Evolutionary conservation across 2,888 invertebrate genomes (phyloP), one percentile per base, ranked within the genome.

Genomic region (Eilema depressum): DNA sequence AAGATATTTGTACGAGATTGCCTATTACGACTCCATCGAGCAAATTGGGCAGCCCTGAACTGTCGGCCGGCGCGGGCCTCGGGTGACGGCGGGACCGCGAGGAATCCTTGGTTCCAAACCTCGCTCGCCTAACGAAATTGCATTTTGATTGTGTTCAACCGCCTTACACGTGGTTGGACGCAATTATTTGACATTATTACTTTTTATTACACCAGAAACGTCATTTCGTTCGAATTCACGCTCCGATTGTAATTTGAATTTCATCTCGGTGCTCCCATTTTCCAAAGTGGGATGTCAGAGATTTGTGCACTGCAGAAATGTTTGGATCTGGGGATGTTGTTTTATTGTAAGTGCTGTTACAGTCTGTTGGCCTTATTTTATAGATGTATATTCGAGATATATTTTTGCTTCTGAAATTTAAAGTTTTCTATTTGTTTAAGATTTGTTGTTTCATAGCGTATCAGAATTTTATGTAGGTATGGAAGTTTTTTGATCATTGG

Each of bases 101-200:
- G 80, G 82, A 83, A 71, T 75, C 70, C 70, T 41, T 23, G 60
- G 37, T 69, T 37, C 64, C 69, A 75, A 71, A 76, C 73, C 77
- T 77, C 77, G 77, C 61, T 69, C 70, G 77, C 79, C 81, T 85
- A 83, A 88, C 88, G 77, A 91, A 92, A 93, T 93, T 91, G 91
- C 92, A 92, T 91, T 92, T 89, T 89, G 89, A 92, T 92, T 90
- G 90, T 87, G 82, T 84, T 85, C 87, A 80, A 76, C 83, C 85
- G 82, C 83, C 84, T 86, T 89, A 90, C 92, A 91, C 91, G 89
- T 87, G 89, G 91, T 83, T 87, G 87, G 82, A 76, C 87, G 82
- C 91, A 86, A 89, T 92, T 89, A 91, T 90, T 88, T 87, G 86
- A 86, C 88, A 89, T 89, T 91, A 92, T 92, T 91, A 89, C 89